These are phyloP conservation scores for Lota lota DNA, from an alignment of 2,113 vertebrate genomes.

Conservation along the genomic window DNA sequence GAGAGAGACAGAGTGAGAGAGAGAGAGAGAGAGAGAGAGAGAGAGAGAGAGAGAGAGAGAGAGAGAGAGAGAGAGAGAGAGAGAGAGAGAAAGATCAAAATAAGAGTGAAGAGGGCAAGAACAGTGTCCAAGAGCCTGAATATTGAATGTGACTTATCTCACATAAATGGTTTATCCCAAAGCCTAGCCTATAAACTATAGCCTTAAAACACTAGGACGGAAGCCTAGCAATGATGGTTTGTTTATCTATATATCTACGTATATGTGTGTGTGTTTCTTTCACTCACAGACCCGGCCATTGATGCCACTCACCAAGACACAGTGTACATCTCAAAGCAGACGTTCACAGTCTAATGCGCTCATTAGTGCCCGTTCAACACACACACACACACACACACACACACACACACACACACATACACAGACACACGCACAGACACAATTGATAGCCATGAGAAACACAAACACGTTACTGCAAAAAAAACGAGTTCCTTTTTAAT, in stretches of 20 bases:
- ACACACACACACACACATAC: conserved; percentile 62
- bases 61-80: no score
- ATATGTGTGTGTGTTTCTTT: conserved; percentile 32
- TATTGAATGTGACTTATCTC: no score
- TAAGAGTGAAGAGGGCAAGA: no score
- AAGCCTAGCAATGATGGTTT: conserved; percentile 33
- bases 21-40: background rate
- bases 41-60: background rate
- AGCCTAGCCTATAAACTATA: background rate
- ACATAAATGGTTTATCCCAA: background rate
- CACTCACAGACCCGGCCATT: conserved; percentile 62
- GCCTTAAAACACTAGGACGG: conserved; percentile 10
- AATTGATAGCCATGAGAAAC: conserved; percentile 64
- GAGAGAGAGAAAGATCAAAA: no score
- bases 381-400: conserved; percentile 59
- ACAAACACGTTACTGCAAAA: conserved; percentile 87
- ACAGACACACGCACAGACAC: conserved; percentile 71
- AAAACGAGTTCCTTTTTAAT: conserved; percentile 92
- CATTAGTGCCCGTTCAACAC: conserved; percentile 80
- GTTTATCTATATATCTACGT: conserved; percentile 34
- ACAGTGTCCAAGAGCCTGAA: no score
- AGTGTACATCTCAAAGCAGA: conserved; percentile 81
- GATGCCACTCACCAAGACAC: conserved; percentile 81
- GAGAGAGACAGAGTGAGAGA: background rate
- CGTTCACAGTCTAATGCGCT: conserved; percentile 89